Evolutionary conservation across 2,888 invertebrate species (phyloP).

Genomic region (Ischnus inquisitorius): DNA sequence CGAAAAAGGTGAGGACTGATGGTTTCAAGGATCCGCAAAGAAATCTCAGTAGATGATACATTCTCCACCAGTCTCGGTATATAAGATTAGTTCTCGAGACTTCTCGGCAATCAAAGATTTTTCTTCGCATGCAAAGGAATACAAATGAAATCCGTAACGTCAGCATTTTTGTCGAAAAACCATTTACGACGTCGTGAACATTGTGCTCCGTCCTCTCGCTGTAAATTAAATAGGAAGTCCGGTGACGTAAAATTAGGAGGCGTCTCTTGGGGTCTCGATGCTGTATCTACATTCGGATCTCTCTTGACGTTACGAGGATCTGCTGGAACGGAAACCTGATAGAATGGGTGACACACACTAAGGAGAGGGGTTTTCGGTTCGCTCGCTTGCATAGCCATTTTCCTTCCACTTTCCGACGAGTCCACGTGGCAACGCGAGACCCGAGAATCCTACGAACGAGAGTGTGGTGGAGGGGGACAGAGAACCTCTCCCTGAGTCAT

Average conservation of each 20-base stretch:
- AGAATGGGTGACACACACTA: constrained; percentile 66
- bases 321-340: constrained; percentile 61
- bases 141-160: constrained; percentile 73
- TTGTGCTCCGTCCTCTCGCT: not conserved
- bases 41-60: constrained; percentile 1
- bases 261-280: constrained; percentile 54
- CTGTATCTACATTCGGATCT: constrained; percentile 27
- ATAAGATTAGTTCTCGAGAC: not conserved
- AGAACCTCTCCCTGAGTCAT: constrained; percentile 82
- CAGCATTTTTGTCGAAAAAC: constrained; percentile 52
- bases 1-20: constrained; percentile 25
- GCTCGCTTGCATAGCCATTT: constrained; percentile 85
- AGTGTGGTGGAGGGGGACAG: constrained; percentile 58
- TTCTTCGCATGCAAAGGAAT: constrained; percentile 76
- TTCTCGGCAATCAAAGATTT: not conserved
- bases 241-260: constrained; percentile 70
- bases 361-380: constrained; percentile 71
- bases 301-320: constrained; percentile 51
- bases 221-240: constrained; percentile 70
- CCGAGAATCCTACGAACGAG: constrained; percentile 63
- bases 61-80: not conserved
- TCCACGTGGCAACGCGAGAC: constrained; percentile 28
- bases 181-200: constrained; percentile 45
- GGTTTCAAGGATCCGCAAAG: not conserved
- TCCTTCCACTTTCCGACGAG: constrained; percentile 72